Base-by-base conservation (phyloP, 2,888 invertebrate species). In the Lasioglossum figueresi region DNA sequence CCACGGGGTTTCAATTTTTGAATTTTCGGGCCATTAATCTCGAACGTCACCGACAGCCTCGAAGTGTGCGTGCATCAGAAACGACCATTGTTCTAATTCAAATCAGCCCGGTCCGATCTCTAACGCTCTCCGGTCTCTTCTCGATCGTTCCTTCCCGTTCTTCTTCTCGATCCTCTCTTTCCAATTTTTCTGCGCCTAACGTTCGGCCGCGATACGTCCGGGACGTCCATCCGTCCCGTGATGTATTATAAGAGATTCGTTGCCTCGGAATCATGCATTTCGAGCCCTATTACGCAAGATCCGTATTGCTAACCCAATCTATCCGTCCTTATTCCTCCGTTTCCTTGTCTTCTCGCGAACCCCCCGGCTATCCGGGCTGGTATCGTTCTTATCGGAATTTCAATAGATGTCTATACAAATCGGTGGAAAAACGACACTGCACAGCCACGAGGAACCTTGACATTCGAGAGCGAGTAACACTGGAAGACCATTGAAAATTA, bases 21-120 rank as follows among this genome's bases (percentile, higher is more conserved):
- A 92, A 91, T 92, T 91, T 92, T 91, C 91, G 90, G 79, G 83
- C 92, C 93, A 93, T 93, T 93, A 93, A 93, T 93, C 93, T 92
- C 91, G 79, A 80, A 87, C 91, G 92, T 91, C 91, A 91, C 92
- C 89, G 90, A 91, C 89, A 86, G 83, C 88, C 86, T 86, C 86
- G 83, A 82, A 88, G 83, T 87, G 88, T 88, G 87, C 87, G 88
- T 88, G 89, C 88, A 86, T 90, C 88, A 81, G 78, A 76, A 82
- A 88, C 86, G n/a, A 81, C 91, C 92, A 93, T 92, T 93, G 92
- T 93, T 93, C 92, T 88, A 92, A 93, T 93, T 93, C 91, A 91
- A 93, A 93, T 93, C 88, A 87, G 87, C 83, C 48, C 79, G 89
- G 88, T 89, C 86, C 89, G 87, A 90, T 90, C 90, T 90, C 89